Evolutionary conservation across 1,140 invertebrate genomes (phyloP).

Genomic region (Goniozus legneri): DNA sequence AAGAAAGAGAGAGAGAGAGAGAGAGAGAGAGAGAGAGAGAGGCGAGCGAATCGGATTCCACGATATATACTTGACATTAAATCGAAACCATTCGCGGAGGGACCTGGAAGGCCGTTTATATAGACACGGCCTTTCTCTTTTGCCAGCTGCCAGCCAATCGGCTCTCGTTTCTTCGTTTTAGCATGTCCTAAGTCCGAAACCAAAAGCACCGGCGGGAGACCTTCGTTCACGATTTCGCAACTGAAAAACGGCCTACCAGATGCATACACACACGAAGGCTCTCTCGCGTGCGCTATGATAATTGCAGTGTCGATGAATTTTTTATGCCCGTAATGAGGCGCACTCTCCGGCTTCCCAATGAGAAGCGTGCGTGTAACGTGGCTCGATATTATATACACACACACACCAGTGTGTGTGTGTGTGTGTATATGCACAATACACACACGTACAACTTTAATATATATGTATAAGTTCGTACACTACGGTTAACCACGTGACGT

Average conservation of each 20-base stretch:
- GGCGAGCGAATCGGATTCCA: conserved; percentile 22
- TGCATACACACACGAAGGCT: too few species aligned
- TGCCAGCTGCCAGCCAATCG: not conserved
- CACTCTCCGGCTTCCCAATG: too few species aligned
- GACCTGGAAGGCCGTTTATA: too few species aligned
- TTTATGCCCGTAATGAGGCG: too few species aligned
- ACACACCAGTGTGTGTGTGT: conserved; percentile 16
- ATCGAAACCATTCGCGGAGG: too few species aligned
- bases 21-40: not conserved
- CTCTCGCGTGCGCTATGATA: too few species aligned
- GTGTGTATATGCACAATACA: too few species aligned
- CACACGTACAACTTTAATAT: too few species aligned
- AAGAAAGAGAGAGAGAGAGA: not conserved
- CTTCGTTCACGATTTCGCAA: too few species aligned
- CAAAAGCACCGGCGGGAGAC: not conserved
- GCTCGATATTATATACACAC: conserved; percentile 15
- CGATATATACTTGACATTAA: conserved; percentile 41
- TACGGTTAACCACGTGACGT: conserved; percentile 43
- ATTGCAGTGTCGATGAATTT: too few species aligned
- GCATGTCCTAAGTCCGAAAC: not conserved
- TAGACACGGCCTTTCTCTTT: conserved; percentile 23
- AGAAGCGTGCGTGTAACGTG: too few species aligned
- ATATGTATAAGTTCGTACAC: conserved; percentile 16
- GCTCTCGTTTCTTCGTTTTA: not conserved
- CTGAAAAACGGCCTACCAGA: too few species aligned